Evolutionary conservation across 1,140 invertebrate species (phyloP).

Genomic region (Glomeris maerens): DNA sequence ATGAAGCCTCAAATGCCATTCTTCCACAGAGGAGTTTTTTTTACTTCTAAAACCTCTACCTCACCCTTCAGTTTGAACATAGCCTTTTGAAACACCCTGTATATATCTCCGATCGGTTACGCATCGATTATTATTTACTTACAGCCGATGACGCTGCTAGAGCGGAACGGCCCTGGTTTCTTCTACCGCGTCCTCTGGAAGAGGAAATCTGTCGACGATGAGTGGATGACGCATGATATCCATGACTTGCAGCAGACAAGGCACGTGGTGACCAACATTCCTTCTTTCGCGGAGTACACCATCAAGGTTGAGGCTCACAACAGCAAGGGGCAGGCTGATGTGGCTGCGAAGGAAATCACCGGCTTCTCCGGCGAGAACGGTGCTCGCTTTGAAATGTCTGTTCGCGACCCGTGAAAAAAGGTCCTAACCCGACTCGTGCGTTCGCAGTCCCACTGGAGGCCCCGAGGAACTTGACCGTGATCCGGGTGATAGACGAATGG

Average conservation of each 20-base stretch:
- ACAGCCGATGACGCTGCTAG: conserved; percentile 86
- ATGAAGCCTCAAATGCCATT: no score
- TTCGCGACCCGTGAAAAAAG: no score
- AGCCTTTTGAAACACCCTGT: no score
- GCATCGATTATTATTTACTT: no score
- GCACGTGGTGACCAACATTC: conserved; percentile 58
- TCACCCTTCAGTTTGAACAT: no score
- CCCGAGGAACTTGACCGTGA: conserved; percentile 67
- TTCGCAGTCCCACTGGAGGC: conserved; percentile 55
- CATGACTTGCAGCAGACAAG: conserved; percentile 55
- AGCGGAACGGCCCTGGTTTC: conserved; percentile 89
- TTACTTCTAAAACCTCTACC: no score
- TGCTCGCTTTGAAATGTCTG: no score
- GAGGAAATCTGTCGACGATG: conserved; percentile 53
- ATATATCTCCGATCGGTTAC: no score
- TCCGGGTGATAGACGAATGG: conserved; percentile 53
- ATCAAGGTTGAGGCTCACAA: conserved; percentile 90
- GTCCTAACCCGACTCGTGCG: background rate
- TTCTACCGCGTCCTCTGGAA: conserved; percentile 80
- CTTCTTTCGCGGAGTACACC: conserved; percentile 77
- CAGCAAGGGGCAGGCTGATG: conserved; percentile 69
- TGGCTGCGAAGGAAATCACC: conserved; percentile 58
- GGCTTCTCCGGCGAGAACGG: conserved; percentile 93
- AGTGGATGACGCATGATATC: conserved; percentile 56
- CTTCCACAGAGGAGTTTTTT: no score